Evolutionary conservation across 1,140 invertebrate species (phyloP), one percentile per base, ranked within the genome.

Genomic region (Danaus plexippus): DNA sequence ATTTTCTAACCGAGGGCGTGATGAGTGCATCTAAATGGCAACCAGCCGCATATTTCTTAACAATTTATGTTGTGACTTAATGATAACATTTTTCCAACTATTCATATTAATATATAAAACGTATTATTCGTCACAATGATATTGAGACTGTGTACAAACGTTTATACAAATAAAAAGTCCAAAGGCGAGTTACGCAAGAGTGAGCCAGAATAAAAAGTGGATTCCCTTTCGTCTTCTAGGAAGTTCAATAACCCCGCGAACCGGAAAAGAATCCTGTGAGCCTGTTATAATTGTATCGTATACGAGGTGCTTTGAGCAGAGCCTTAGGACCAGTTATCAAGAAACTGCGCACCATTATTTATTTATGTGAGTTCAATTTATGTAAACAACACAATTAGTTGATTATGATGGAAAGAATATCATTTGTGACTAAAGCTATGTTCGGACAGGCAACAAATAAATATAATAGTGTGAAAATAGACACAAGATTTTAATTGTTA

Each of bases 151-250:
- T 65, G 54, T 59, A 69, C 63, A 66, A 67, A 73, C 69, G 70
- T 75, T 54, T 54, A 49, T 56, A 49, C 43, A 43, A 71, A 71
- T 59, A 77, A 77, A 79, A 81, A 79, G 69, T 66, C 63, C 62
- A 67, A 60, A 59, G 62, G 64, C 75, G 52, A 69, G 77, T 82
- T 82, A 77, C 75, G 76, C 77, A 82, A 80, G 77, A 79, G 56
- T 71, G 64, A 66, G 57, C 59, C 64, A 66, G 56, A 57, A 72
- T 72, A 80, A 82, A 79, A 81, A 77, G 71, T 72, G 59, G 72
- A 69, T 74, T 77, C 71, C 74, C 72, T 78, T 75, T 75, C 66
- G 64, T 71, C 69, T 61, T 70, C 59, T 79, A 78, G 77, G 74
- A 80, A 80, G 77, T 80, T 82, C 76, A 79, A 78, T 69, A 77